Percentiles rank a stretch among this genome's conserved stretches.
Evolutionary conservation across 2,797 vertebrate species (phyloP).

Genomic region (Philypnodon macrostomus): DNA sequence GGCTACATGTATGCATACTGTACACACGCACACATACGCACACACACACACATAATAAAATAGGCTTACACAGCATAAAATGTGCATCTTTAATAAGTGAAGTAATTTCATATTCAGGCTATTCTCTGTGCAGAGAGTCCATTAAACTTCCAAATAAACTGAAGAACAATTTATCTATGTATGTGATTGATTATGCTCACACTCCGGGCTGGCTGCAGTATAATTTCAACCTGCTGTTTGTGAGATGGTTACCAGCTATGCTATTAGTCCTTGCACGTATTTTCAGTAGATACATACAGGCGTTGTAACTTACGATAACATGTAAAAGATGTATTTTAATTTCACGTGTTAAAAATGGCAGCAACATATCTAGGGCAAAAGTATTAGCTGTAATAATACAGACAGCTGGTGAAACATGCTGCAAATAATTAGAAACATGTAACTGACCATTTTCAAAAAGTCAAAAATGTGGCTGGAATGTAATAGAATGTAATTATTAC

Average conservation of each 20-base stretch:
- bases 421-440: no score
- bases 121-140: slow-evolving; percentile 30
- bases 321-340: no score
- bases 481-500: no score
- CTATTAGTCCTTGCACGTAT: slow-evolving; percentile 16
- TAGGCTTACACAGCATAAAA: slow-evolving; percentile 48
- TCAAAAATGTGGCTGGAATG: no score
- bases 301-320: not conserved
- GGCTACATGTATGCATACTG: slow-evolving; percentile 10
- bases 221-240: slow-evolving; percentile 15
- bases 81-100: slow-evolving; percentile 51
- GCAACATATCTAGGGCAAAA: no score
- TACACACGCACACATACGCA: no score
- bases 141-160: slow-evolving; percentile 38
- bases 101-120: slow-evolving; percentile 52
- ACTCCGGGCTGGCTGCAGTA: slow-evolving; percentile 15
- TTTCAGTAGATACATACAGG: no score
- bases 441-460: no score
- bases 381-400: no score
- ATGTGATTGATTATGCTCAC: slow-evolving; percentile 53
- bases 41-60: slow-evolving; percentile 39
- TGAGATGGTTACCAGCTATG: slow-evolving; percentile 13
- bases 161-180: slow-evolving; percentile 44
- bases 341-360: no score
- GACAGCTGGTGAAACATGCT: no score